A percentile compares a stretch with the other conserved stretches of the same genome.
phyloP scores from a whole-genome alignment of 2,888 invertebrate genomes.

The Pasiphila rectangulata region DNA sequence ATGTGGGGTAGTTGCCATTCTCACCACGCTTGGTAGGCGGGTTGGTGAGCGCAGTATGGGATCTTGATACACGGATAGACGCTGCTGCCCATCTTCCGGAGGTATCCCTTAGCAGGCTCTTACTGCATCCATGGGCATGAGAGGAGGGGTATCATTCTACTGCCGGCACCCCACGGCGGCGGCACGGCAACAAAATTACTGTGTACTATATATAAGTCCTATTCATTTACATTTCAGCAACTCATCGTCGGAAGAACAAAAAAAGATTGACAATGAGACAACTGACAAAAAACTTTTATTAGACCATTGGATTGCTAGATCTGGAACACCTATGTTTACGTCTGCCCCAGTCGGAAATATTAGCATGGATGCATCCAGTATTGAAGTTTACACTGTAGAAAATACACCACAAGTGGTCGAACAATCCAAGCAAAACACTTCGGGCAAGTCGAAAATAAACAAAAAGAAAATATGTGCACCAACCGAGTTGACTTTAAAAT shows the following conservation, averaged over 20 bases:
- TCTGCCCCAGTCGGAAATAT: slow-evolving; percentile 70
- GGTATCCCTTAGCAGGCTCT: too few species aligned
- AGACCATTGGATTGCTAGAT: slow-evolving; percentile 77
- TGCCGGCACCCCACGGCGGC: too few species aligned
- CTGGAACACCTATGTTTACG: slow-evolving; percentile 73
- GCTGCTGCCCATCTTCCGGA: too few species aligned
- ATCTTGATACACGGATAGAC: too few species aligned
- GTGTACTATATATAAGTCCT: too few species aligned
- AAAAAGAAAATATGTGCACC: slow-evolving; percentile 73
- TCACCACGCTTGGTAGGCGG: too few species aligned
- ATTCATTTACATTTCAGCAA: slow-evolving; percentile 35
- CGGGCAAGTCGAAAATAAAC: slow-evolving; percentile 43
- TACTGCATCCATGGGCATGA: too few species aligned
- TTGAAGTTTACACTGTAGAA: slow-evolving; percentile 73
- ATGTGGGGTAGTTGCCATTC: too few species aligned
- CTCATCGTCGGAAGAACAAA: slow-evolving; percentile 39
- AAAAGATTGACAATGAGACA: slow-evolving; percentile 62
- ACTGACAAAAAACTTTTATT: slow-evolving; percentile 76
- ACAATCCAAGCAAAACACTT: slow-evolving; percentile 40
- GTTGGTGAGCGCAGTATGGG: too few species aligned
- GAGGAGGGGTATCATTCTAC: too few species aligned
- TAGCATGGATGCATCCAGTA: slow-evolving; percentile 66
- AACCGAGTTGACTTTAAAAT: slow-evolving; percentile 70
- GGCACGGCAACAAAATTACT: too few species aligned
- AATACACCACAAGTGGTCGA: slow-evolving; percentile 68